These are phyloP conservation scores for Halcyon badia DNA, from an alignment of 2,797 vertebrate genomes.

Conservation along the genomic window DNA sequence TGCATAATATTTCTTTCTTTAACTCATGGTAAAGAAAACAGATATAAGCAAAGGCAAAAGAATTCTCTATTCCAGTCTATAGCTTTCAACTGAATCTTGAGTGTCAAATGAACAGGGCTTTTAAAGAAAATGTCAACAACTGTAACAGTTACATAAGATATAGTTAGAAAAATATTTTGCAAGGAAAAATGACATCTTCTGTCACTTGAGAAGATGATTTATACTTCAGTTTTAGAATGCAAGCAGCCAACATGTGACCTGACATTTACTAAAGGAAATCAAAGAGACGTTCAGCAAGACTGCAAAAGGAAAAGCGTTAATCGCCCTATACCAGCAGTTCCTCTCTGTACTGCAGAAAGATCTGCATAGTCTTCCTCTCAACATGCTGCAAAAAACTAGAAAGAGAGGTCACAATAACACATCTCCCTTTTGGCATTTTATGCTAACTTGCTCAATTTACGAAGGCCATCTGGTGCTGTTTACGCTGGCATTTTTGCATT, in stretches of 20 bases:
- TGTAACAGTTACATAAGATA: slow-evolving; percentile 57
- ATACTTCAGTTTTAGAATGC: slow-evolving; percentile 28
- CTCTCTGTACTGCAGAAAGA: not conserved
- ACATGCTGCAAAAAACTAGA: not conserved
- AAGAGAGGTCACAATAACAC: slow-evolving; percentile 4
- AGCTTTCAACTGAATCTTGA: slow-evolving; percentile 2
- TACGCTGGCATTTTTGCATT: not conserved
- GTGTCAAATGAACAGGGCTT: slow-evolving; percentile 42
- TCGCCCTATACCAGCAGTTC: not conserved
- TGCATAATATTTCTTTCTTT: slow-evolving; percentile 38
- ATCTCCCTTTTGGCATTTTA: not conserved
- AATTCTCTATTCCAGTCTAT: not conserved
- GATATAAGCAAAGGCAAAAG: not conserved
- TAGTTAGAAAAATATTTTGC: slow-evolving; percentile 68
- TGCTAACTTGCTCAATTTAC: not conserved
- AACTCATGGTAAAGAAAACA: slow-evolving; percentile 2
- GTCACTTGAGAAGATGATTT: slow-evolving; percentile 60
- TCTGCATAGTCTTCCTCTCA: not conserved
- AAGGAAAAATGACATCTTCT: slow-evolving; percentile 58
- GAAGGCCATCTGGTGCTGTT: slow-evolving; percentile 1
- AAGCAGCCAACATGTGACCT: slow-evolving; percentile 51
- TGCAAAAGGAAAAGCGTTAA: slow-evolving; percentile 28
- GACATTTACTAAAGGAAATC: slow-evolving; percentile 53
- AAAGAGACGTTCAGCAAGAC: slow-evolving; percentile 15
- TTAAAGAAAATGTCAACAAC: slow-evolving; percentile 64